Base-by-base conservation (phyloP, 2,113 vertebrate species). In the Turnix velox region DNA sequence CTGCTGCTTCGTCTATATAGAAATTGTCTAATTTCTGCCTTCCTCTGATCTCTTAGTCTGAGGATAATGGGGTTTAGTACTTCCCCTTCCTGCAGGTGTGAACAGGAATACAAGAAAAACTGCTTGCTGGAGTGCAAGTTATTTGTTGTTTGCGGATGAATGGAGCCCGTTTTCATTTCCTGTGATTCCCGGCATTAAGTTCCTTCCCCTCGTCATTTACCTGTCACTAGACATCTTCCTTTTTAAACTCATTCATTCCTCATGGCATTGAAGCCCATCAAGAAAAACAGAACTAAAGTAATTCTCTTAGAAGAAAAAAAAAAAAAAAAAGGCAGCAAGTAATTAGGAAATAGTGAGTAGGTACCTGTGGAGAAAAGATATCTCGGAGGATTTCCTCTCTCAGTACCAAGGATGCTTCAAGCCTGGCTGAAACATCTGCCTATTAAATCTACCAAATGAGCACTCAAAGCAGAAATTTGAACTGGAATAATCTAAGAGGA, bases 1-100 rank as follows among this genome's bases (percentile, higher is more conserved):
- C 79, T 55, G 79, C 88, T 81, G 52, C 82, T 96, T 95, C 52
- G 48, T 96, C 92, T 95, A 93, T 94, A 92, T 92, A 90, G 92
- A 94, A 96, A 95, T 95, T 86, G 86, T 82, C 61, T 94, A 61
- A 92, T 96, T 95, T 93, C 95, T 94, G 63, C 73, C 76, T 93
- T 45, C 68, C 80, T 94, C 88, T 94, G 90, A 84, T 96, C 93
- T 96, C 86, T 84, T 87, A 80, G 80, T 93, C 93, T 78, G 65
- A 80, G 65, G 71, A 91, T 95, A 87, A 95, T 83, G 71, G 92
- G 42, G 92, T 95, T 95, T 92, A 40, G 66, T 92, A 58, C 78
- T 80, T 90, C 87, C 49, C 45, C 90, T 96, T 94, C 77, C 39
- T 93, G 68, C 80, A 96, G 88, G 76, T 93, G 73, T 40, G 86